A percentile compares a stretch with the other conserved stretches of the same genome.
Conservation (phyloP, 2,113 vertebrate genomes). For the Indri indri region DNA sequence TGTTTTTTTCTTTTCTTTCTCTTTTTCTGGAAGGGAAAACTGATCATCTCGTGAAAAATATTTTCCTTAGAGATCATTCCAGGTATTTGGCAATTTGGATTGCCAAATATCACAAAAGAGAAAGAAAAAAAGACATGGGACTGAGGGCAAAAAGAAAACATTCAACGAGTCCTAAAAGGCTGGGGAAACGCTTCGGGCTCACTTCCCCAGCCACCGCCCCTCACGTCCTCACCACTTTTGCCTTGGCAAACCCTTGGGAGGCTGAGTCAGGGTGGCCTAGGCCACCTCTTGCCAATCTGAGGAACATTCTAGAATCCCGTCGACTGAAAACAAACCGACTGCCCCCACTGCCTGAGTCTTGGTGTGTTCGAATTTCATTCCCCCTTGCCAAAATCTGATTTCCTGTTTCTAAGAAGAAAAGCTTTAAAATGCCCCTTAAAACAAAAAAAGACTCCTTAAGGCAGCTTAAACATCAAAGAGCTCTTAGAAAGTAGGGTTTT, state of each 20-base stretch:
- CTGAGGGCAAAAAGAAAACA: neutral
- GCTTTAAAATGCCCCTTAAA: conserved; percentile 61
- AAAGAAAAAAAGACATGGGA: neutral
- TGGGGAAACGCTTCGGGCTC: neutral
- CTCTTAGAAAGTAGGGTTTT: conserved; percentile 73
- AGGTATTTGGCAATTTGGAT: conserved; percentile 48
- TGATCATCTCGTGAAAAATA: conserved; percentile 63
- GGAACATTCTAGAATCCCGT: conserved; percentile 40
- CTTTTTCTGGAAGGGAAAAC: conserved; percentile 44
- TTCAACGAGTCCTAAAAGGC: neutral
- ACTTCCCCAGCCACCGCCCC: neutral
- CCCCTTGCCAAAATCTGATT: conserved; percentile 74
- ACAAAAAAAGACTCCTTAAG: conserved; percentile 53
- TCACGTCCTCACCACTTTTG: neutral
- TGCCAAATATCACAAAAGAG: conserved; percentile 44
- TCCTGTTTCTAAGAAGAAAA: conserved; percentile 77
- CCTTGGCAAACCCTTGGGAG: neutral
- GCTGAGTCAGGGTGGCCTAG: conserved; percentile 62
- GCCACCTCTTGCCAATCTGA: conserved; percentile 43
- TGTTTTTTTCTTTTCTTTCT: neutral
- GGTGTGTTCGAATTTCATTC: conserved; percentile 60
- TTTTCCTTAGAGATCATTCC: conserved; percentile 74
- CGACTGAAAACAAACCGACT: conserved; percentile 56
- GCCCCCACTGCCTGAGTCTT: neutral
- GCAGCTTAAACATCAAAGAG: conserved; percentile 75